A percentile compares a stretch with the other conserved stretches of the same genome.
phyloP scores from a whole-genome alignment of 2,888 invertebrate genomes.

The Amphipyra berbera region DNA sequence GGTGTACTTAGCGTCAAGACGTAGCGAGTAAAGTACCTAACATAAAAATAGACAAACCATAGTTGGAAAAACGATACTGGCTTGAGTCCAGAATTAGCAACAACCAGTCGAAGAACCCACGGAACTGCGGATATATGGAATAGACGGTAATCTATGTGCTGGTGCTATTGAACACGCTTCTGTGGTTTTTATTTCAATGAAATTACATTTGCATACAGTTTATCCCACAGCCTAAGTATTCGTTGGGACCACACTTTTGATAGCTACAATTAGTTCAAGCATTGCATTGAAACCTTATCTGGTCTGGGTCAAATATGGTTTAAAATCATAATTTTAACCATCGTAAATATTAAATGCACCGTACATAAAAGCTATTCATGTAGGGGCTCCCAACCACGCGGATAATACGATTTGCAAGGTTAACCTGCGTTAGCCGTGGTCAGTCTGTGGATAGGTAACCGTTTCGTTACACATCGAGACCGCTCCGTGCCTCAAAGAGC shows the following conservation, averaged over 20 bases:
- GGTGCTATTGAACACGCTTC: slow-evolving; percentile 31
- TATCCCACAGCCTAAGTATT: not conserved
- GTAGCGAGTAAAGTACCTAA: slow-evolving; percentile 14
- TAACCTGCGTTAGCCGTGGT: no score
- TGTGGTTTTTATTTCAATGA: slow-evolving; percentile 26
- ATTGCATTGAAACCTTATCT: no score
- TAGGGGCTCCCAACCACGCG: no score
- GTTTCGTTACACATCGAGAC: no score
- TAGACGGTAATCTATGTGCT: slow-evolving; percentile 29
- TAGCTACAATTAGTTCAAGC: not conserved
- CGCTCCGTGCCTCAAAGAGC: no score
- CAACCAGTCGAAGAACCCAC: slow-evolving; percentile 5
- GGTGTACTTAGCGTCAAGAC: slow-evolving; percentile 15
- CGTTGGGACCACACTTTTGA: not conserved
- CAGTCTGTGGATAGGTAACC: no score
- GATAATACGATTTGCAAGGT: no score
- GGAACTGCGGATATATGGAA: slow-evolving; percentile 29
- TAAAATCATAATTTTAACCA: no score
- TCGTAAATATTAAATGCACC: no score
- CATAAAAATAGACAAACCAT: slow-evolving; percentile 33
- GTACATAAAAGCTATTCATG: no score
- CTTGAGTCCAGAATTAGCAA: slow-evolving; percentile 21
- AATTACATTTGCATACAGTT: slow-evolving; percentile 11
- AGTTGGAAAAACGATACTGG: slow-evolving; percentile 34
- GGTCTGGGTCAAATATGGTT: no score